Evolutionary conservation across 2,797 vertebrate species (phyloP).

Genomic region (Pelodytes ibericus): DNA sequence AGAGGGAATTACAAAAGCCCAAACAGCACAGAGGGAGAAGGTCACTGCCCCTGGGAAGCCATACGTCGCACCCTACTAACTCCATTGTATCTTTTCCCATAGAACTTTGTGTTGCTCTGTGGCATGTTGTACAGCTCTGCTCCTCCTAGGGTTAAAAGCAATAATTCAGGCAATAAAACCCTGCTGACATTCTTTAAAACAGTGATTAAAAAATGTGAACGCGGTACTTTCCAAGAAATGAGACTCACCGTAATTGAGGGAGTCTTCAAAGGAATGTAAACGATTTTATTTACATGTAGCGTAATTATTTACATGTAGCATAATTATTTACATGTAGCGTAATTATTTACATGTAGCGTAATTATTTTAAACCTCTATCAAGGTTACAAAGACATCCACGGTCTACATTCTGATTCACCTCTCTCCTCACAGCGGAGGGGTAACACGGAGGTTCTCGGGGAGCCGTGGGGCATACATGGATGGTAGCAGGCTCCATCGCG

Average conservation of each 20-base stretch:
- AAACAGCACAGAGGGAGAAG: too few species aligned
- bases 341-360: constrained; percentile 55
- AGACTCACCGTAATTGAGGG: constrained; percentile 34
- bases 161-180: constrained; percentile 34
- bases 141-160: constrained; percentile 9
- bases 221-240: constrained; percentile 36
- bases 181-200: constrained; percentile 44
- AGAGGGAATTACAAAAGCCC: too few species aligned
- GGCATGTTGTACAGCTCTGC: neutral
- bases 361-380: constrained; percentile 47
- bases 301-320: constrained; percentile 56
- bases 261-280: constrained; percentile 51
- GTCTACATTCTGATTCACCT: constrained; percentile 4
- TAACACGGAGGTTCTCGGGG: too few species aligned
- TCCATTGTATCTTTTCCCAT: neutral
- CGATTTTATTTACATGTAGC: constrained; percentile 53
- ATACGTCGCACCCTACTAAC: neutral
- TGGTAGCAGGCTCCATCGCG: too few species aligned
- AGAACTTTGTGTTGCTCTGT: neutral
- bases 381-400: constrained; percentile 41
- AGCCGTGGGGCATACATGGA: too few species aligned
- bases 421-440: too few species aligned
- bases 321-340: too few species aligned
- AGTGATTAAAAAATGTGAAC: constrained; percentile 49
- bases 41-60: too few species aligned